Percentiles rank a stretch among this genome's conserved stretches.
Evolutionary conservation across 2,113 vertebrate genomes (phyloP).

Genomic region (Gallinago jamesoni): DNA sequence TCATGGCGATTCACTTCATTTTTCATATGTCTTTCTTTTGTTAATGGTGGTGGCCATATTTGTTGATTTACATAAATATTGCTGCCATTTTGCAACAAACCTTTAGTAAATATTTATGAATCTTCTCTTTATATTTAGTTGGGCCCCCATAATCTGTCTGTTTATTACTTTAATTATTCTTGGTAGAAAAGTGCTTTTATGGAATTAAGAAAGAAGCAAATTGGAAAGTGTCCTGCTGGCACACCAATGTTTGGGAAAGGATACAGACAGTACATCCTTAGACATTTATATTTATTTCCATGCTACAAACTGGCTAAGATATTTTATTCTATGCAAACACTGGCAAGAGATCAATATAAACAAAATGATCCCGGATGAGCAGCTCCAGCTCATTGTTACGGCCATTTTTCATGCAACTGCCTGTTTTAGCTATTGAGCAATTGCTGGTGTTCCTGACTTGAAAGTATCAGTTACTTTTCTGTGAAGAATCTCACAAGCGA

Average conservation of each 20-base stretch:
- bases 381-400: slow-evolving; percentile 35
- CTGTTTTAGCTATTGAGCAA: slow-evolving; percentile 46
- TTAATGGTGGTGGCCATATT: slow-evolving; percentile 4
- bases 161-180: slow-evolving; percentile 50
- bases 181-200: slow-evolving; percentile 48
- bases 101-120: slow-evolving; percentile 44
- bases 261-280: slow-evolving; percentile 22
- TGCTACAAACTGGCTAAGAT: slow-evolving; percentile 44
- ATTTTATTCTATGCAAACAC: slow-evolving; percentile 54
- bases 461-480: slow-evolving; percentile 28
- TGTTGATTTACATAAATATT: slow-evolving; percentile 50
- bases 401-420: slow-evolving; percentile 43
- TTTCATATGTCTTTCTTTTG: background rate
- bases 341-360: slow-evolving; percentile 33
- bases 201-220: slow-evolving; percentile 37
- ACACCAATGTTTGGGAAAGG: slow-evolving; percentile 20
- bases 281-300: slow-evolving; percentile 53
- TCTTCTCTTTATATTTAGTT: background rate
- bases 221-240: slow-evolving; percentile 59
- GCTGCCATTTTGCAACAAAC: slow-evolving; percentile 16
- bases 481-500: background rate
- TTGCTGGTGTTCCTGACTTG: slow-evolving; percentile 50
- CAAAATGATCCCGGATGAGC: slow-evolving; percentile 34
- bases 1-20: background rate
- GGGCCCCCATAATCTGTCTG: background rate